These are phyloP conservation scores for Agonopterix arenella DNA, from an alignment of 2,888 invertebrate species.

Conservation along the genomic window DNA sequence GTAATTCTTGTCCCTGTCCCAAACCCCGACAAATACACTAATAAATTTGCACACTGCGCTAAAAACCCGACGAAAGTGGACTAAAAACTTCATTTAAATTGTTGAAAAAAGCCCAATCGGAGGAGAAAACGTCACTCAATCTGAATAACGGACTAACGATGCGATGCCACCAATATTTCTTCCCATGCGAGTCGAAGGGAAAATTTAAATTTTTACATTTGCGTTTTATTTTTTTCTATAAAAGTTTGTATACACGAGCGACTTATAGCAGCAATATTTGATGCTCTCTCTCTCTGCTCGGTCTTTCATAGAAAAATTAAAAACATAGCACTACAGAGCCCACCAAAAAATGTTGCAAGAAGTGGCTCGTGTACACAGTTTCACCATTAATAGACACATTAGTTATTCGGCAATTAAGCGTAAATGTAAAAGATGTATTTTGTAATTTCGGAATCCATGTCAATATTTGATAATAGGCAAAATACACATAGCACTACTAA, in stretches of 20 bases:
- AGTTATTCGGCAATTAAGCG: too few relatives aligned
- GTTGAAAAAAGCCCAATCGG: constrained; percentile 28
- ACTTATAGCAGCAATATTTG: too few relatives aligned
- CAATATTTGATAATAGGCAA: too few relatives aligned
- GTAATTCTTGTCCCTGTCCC: not conserved
- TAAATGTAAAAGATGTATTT: too few relatives aligned
- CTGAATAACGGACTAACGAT: constrained; percentile 61
- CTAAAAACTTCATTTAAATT: constrained; percentile 53
- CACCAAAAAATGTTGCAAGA: too few relatives aligned
- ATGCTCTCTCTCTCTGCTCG: too few relatives aligned
- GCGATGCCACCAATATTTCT: constrained; percentile 55
- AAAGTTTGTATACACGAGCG: not conserved
- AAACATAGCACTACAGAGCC: too few relatives aligned
- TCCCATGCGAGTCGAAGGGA: constrained; percentile 32
- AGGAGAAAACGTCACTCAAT: constrained; percentile 52
- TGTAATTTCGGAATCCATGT: too few relatives aligned
- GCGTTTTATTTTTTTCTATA: constrained; percentile 2
- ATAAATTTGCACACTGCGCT: constrained; percentile 50
- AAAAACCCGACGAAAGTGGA: constrained; percentile 59
- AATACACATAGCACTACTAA: too few relatives aligned
- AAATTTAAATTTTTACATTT: constrained; percentile 58
- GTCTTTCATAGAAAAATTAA: too few relatives aligned
- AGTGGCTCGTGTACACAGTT: too few relatives aligned
- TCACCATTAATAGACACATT: too few relatives aligned
- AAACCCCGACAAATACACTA: constrained; percentile 43